phyloP scores from a whole-genome alignment of 1,140 invertebrate species.

The Heliconius melpomene region DNA sequence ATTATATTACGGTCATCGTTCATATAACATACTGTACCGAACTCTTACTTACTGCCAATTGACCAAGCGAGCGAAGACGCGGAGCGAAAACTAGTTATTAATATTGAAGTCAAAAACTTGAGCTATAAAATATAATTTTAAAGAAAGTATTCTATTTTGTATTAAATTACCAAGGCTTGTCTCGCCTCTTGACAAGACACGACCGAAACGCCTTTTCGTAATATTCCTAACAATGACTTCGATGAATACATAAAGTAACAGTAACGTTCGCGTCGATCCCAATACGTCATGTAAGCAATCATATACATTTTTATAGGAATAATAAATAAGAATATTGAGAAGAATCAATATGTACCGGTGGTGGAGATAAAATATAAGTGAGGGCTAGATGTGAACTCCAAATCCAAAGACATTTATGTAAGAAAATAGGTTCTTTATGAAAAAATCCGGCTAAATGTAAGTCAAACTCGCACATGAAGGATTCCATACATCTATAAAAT shows the following conservation, averaged over 20 bases:
- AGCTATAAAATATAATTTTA: not conserved
- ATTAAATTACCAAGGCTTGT: not conserved
- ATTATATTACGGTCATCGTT: too few relatives aligned
- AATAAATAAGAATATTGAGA: constrained; percentile 14
- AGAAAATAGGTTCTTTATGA: not conserved
- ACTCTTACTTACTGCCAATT: too few relatives aligned
- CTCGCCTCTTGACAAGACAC: not conserved
- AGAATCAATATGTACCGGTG: not conserved
- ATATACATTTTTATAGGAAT: not conserved
- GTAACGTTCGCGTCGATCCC: not conserved
- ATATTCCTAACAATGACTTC: constrained; percentile 19
- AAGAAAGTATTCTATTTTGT: not conserved
- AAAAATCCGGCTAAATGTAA: too few relatives aligned
- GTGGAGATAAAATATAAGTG: not conserved
- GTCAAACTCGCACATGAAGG: too few relatives aligned
- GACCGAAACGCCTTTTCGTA: constrained; percentile 21
- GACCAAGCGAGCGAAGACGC: too few relatives aligned
- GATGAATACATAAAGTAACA: constrained; percentile 18
- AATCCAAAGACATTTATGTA: not conserved
- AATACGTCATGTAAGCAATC: constrained; percentile 17
- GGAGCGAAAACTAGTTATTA: too few relatives aligned
- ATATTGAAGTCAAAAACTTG: too few relatives aligned
- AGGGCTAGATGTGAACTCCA: not conserved
- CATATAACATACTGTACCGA: too few relatives aligned
- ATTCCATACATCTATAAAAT: too few relatives aligned